Evolutionary conservation across 2,888 invertebrate genomes (phyloP).

Genomic region (Palloptera scutellata): DNA sequence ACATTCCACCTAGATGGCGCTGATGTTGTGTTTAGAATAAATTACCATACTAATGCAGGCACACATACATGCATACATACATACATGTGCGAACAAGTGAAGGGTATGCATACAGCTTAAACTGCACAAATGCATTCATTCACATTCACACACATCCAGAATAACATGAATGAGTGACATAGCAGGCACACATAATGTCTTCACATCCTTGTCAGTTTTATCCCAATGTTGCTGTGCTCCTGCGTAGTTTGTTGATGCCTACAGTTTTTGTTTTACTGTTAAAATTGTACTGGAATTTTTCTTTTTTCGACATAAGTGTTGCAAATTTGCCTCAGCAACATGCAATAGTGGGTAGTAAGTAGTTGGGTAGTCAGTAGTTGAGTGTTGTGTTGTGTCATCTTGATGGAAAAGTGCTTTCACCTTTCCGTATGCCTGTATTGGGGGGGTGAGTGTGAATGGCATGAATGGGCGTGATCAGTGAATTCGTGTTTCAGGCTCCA

Average conservation of each 20-base stretch:
- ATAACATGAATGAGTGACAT: too few species aligned
- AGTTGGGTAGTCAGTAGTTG: too few species aligned
- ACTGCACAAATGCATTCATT: background rate
- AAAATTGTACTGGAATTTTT: too few species aligned
- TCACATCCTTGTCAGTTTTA: too few species aligned
- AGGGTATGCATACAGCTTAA: background rate
- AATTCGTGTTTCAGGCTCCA: too few species aligned
- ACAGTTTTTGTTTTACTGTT: too few species aligned
- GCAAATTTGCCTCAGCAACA: conserved; percentile 2
- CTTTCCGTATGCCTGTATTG: conserved; percentile 17
- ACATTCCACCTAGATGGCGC: background rate
- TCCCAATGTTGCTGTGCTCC: too few species aligned
- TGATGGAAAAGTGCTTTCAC: conserved; percentile 40
- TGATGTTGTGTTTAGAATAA: conserved; percentile 16
- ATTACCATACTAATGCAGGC: conserved; percentile 6
- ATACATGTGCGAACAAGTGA: background rate
- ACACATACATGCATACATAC: background rate
- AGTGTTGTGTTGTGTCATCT: conserved; percentile 29
- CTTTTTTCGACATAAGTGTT: background rate
- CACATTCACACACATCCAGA: too few species aligned
- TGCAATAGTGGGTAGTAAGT: too few species aligned
- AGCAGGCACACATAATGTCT: too few species aligned
- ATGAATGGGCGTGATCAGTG: too few species aligned
- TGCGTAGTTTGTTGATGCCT: too few species aligned
- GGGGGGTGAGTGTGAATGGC: background rate